phyloP scores from a whole-genome alignment of 2,797 vertebrate genomes.

The Threskiornis aethiopicus region DNA sequence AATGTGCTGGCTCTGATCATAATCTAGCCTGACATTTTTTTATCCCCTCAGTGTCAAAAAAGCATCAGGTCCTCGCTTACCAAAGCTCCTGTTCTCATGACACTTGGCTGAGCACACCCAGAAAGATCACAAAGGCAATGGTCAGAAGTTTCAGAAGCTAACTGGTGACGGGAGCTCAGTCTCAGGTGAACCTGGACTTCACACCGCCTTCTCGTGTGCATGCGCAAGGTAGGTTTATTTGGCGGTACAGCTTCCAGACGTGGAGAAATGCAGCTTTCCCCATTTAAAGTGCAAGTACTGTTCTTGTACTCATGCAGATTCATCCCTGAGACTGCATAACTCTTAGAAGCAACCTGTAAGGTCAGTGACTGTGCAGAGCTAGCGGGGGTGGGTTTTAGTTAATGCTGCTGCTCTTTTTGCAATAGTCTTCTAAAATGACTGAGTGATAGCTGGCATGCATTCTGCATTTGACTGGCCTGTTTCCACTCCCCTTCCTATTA shows the following conservation, averaged over 20 bases:
- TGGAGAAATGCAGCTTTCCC: neutral
- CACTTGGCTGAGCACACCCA: neutral
- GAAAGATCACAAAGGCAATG: neutral
- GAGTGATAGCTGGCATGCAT: neutral
- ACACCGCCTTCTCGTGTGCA: fast-evolving
- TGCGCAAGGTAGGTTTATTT: neutral
- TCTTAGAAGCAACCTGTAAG: neutral
- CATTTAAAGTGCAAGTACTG: neutral
- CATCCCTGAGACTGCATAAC: neutral
- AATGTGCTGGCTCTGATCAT: neutral
- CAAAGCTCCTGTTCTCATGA: neutral
- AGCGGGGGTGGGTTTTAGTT: neutral
- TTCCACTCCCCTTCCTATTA: neutral
- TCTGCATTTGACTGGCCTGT: neutral
- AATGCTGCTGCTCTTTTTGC: neutral
- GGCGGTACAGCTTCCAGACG: neutral
- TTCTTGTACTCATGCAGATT: neutral
- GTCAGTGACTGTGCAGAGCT: neutral
- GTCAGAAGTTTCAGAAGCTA: neutral
- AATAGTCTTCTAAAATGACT: neutral
- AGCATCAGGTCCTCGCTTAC: neutral
- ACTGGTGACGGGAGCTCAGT: neutral
- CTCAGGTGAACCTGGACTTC: neutral
- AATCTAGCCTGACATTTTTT: neutral
- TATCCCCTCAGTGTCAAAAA: neutral